Conservation (phyloP, 2,888 invertebrate genomes). For the Rambutsinella grinnellia region DNA sequence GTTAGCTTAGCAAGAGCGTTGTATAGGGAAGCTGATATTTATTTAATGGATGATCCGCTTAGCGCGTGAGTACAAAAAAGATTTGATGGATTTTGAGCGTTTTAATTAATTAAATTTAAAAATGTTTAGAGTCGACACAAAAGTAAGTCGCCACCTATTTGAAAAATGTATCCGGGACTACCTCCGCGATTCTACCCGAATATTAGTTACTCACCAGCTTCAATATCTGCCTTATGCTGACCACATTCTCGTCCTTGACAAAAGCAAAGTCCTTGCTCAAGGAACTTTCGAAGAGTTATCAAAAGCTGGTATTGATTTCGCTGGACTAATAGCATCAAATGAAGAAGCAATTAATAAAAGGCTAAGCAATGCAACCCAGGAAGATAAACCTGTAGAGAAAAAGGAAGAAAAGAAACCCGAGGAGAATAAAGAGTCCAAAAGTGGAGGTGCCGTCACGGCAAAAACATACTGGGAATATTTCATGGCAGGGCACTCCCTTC, state of each 20-base stretch:
- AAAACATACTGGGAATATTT: slow-evolving; percentile 70
- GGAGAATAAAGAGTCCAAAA: slow-evolving; percentile 52
- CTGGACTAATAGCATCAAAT: slow-evolving; percentile 67
- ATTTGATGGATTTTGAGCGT: slow-evolving; percentile 67
- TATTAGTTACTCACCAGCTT: slow-evolving; percentile 82
- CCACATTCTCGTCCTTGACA: slow-evolving; percentile 57
- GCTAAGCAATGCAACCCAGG: background rate
- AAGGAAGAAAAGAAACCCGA: slow-evolving; percentile 37
- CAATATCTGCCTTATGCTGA: slow-evolving; percentile 71
- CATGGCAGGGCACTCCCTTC: slow-evolving; percentile 45
- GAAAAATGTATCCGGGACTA: slow-evolving; percentile 69
- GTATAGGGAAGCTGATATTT: slow-evolving; percentile 67
- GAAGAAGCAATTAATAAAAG: slow-evolving; percentile 4
- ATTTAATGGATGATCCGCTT: slow-evolving; percentile 72
- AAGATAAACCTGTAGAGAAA: background rate
- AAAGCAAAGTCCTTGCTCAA: slow-evolving; percentile 73
- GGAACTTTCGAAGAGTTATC: slow-evolving; percentile 75
- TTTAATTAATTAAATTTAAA: no score
- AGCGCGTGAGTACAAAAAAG: background rate
- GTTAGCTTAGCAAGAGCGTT: slow-evolving; percentile 68
- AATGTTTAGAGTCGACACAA: slow-evolving; percentile 71
- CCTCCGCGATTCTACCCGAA: slow-evolving; percentile 69
- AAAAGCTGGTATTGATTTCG: slow-evolving; percentile 68
- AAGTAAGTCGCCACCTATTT: slow-evolving; percentile 58
- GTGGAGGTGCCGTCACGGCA: slow-evolving; percentile 58